phyloP scores from a whole-genome alignment of 2,113 vertebrate species.

The Ia io region DNA sequence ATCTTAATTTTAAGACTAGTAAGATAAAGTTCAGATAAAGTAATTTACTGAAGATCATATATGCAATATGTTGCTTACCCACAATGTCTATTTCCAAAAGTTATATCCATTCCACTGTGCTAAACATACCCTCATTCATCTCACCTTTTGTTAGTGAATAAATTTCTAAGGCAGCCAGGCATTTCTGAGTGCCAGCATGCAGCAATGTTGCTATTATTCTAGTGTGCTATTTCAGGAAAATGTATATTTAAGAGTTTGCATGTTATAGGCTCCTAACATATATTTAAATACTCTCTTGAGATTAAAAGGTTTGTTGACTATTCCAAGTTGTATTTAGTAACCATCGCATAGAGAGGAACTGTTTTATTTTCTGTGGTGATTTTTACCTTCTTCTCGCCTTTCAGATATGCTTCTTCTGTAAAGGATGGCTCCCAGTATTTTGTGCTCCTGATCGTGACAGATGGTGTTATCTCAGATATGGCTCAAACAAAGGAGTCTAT shows the following conservation, averaged over 20 bases:
- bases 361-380: neutral
- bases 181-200: neutral
- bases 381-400: constrained; percentile 39
- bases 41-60: neutral
- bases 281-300: neutral
- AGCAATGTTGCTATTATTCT: neutral
- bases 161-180: neutral
- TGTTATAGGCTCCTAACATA: neutral
- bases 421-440: constrained; percentile 98
- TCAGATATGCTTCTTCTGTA: constrained; percentile 92
- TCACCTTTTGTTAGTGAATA: neutral
- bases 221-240: neutral
- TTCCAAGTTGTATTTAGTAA: neutral
- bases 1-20: constrained; percentile 1
- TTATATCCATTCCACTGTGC: neutral
- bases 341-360: neutral
- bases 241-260: neutral
- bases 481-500: constrained; percentile 97
- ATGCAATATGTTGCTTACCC: neutral
- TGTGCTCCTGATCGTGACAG: constrained; percentile 95
- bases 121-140: neutral
- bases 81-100: neutral
- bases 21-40: neutral
- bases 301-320: neutral
- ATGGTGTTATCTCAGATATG: constrained; percentile 98